Conservation (phyloP, 2,888 invertebrate genomes). For the Drosophila algonquin region DNA sequence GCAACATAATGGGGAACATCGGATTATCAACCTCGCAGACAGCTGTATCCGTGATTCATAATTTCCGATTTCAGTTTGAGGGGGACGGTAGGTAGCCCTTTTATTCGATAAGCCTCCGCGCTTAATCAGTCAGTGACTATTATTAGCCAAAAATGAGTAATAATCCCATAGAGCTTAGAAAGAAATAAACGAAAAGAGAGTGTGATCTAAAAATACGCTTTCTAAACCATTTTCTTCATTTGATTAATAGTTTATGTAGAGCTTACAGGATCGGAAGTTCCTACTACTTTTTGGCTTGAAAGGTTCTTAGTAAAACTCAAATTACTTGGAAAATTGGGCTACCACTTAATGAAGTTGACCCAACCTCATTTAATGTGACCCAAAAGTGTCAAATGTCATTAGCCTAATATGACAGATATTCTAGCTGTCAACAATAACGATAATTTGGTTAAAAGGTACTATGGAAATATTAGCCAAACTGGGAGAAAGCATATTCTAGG, state of each 20-base stretch:
- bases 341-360: background rate
- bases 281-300: background rate
- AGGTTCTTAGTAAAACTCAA: background rate
- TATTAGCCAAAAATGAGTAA: conserved; percentile 4
- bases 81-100: conserved; percentile 3
- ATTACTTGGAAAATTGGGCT: no score
- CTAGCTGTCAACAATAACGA: background rate
- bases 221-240: background rate
- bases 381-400: background rate
- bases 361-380: background rate
- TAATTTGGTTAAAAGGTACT: background rate
- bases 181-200: background rate
- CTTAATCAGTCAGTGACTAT: conserved; percentile 25
- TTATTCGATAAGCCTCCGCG: background rate
- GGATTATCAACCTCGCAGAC: conserved; percentile 14
- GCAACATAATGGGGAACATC: conserved; percentile 21
- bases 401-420: background rate
- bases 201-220: background rate
- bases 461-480: background rate
- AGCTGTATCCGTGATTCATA: background rate
- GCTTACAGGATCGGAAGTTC: background rate
- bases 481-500: no score
- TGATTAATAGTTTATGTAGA: background rate
- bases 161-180: background rate
- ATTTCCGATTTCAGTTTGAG: background rate